A percentile compares a stretch with the other conserved stretches of the same genome.
phyloP scores from a whole-genome alignment of 2,113 vertebrate species.

The Lota lota region DNA sequence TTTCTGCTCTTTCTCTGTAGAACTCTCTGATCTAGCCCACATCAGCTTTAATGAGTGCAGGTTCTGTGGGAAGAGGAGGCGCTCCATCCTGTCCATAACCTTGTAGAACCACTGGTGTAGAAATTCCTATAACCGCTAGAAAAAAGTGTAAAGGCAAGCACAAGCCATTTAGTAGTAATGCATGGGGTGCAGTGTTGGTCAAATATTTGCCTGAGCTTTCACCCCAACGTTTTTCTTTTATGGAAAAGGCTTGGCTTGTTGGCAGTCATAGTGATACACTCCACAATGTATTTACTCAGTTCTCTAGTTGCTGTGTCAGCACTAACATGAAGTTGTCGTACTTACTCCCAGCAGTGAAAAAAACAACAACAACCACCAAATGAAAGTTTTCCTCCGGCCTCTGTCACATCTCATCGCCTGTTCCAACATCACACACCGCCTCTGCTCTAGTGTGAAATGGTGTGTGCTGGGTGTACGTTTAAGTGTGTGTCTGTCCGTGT shows the following conservation, averaged over 20 bases:
- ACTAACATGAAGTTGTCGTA: background rate
- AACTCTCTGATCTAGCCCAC: too few relatives aligned
- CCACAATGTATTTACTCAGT: background rate
- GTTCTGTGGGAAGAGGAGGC: too few relatives aligned
- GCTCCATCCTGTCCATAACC: too few relatives aligned
- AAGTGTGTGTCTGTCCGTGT: background rate
- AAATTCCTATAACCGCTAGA: too few relatives aligned
- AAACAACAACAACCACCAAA: background rate
- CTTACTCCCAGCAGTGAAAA: too few relatives aligned
- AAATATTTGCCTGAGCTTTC: background rate
- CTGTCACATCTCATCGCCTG: background rate
- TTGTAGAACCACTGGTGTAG: too few relatives aligned
- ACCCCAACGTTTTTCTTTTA: background rate
- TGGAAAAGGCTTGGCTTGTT: background rate
- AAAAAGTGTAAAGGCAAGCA: background rate
- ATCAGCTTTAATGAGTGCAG: too few relatives aligned
- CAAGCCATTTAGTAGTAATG: background rate
- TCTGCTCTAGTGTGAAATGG: background rate
- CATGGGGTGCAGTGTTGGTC: background rate
- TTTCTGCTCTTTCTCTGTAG: too few relatives aligned
- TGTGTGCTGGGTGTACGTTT: background rate
- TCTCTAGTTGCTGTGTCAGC: background rate
- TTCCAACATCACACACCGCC: background rate
- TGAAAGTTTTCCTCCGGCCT: background rate
- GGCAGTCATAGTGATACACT: background rate